A percentile compares a stretch with the other conserved stretches of the same genome.
Evolutionary conservation across 2,888 invertebrate species (phyloP).

Genomic region (Leistus spinibarbis): DNA sequence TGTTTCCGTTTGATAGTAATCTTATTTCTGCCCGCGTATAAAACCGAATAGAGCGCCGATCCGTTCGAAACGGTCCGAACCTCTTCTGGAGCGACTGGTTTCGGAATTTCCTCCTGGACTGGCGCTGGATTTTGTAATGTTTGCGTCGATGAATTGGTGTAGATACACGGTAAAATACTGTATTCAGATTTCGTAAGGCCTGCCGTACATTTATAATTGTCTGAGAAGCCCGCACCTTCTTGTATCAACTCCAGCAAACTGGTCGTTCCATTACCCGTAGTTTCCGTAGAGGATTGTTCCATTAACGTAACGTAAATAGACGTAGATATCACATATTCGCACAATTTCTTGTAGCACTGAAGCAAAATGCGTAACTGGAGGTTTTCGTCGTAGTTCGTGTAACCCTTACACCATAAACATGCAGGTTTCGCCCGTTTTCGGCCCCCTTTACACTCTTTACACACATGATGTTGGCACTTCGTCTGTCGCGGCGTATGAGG

Average conservation of each 20-base stretch:
- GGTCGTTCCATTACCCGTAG: conserved; percentile 60
- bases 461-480: conserved; percentile 88
- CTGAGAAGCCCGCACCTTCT: conserved; percentile 79
- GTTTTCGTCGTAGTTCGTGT: conserved; percentile 81
- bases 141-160: conserved; percentile 68
- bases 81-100: conserved; percentile 39
- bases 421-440: conserved; percentile 84
- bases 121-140: conserved; percentile 51
- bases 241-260: conserved; percentile 77
- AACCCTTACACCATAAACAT: conserved; percentile 86
- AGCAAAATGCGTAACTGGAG: conserved; percentile 79
- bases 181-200: conserved; percentile 77
- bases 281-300: conserved; percentile 62
- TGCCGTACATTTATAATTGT: conserved; percentile 74
- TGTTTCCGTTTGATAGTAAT: conserved; percentile 82
- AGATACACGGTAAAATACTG: conserved; percentile 75
- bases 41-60: conserved; percentile 74
- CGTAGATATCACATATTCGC: conserved; percentile 79
- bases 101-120: conserved; percentile 34
- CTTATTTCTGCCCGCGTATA: conserved; percentile 82
- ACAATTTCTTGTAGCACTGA: conserved; percentile 88
- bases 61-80: conserved; percentile 61
- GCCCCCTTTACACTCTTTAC: conserved; percentile 82
- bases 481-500: conserved; percentile 80
- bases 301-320: conserved; percentile 69